Conservation (phyloP, 2,113 vertebrate species). For the Scartelaos histophorus region DNA sequence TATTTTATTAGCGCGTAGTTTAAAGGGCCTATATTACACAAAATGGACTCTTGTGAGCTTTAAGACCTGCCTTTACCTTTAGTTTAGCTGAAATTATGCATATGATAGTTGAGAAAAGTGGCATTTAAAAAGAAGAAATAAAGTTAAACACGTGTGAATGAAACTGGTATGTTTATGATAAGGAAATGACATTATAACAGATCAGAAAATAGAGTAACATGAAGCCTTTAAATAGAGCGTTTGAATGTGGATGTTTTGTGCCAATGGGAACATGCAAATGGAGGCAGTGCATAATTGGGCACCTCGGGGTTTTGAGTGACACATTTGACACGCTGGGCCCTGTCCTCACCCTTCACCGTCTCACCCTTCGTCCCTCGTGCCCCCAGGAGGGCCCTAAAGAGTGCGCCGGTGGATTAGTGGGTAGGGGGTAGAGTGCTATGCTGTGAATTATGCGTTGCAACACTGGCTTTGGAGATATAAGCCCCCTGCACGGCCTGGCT, state of each 20-base stretch:
- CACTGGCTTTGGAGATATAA: constrained; percentile 73
- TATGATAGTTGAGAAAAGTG: no score
- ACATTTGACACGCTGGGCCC: constrained; percentile 59
- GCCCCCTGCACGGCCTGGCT: constrained; percentile 50
- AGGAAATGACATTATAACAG: no score
- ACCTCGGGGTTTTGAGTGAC: constrained; percentile 62
- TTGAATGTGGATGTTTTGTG: constrained; percentile 30
- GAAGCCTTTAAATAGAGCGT: neutral
- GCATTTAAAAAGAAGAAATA: no score
- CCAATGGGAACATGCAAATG: constrained; percentile 44
- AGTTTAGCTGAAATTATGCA: no score
- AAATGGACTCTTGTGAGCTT: no score
- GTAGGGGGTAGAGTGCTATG: constrained; percentile 58
- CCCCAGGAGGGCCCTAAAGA: constrained; percentile 64
- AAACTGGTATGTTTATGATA: no score
- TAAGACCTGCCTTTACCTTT: no score
- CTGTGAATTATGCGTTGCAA: constrained; percentile 62
- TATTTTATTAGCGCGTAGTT: constrained; percentile 10
- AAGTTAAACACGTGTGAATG: no score
- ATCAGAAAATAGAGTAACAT: no score
- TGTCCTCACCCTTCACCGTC: constrained; percentile 33
- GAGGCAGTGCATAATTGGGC: constrained; percentile 49
- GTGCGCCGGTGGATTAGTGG: constrained; percentile 66
- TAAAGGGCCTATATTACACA: no score
- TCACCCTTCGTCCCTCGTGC: constrained; percentile 50